Conservation (phyloP, 2,113 vertebrate species). For the Melanocharis versteri region DNA sequence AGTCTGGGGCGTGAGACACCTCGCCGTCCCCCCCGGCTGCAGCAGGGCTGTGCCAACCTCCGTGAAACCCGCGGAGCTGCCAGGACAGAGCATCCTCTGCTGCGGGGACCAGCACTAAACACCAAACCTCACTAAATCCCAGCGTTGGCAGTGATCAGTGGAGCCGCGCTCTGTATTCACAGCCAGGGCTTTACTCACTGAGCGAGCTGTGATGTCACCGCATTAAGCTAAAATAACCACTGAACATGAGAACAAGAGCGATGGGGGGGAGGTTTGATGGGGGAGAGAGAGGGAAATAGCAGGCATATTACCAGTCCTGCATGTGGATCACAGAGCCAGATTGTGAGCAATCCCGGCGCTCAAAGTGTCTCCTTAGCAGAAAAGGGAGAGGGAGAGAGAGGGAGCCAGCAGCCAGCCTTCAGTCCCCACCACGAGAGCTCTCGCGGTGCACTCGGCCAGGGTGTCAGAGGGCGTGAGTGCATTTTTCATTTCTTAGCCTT, state of each 20-base stretch:
- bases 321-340: slow-evolving; percentile 77
- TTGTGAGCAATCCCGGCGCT: slow-evolving; percentile 76
- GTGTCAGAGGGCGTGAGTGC: slow-evolving; percentile 73
- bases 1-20: fast-evolving
- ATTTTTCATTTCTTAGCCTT: slow-evolving; percentile 66
- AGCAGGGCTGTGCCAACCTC: background rate
- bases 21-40: fast-evolving
- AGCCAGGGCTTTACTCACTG: slow-evolving; percentile 58
- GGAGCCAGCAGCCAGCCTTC: slow-evolving; percentile 72
- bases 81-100: background rate
- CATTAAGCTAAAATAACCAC: slow-evolving; percentile 80
- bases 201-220: slow-evolving; percentile 76
- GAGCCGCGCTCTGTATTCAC: background rate
- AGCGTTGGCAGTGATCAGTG: background rate
- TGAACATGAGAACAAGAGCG: slow-evolving; percentile 51
- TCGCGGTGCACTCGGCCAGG: slow-evolving; percentile 65
- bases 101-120: background rate
- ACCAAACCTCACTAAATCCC: background rate
- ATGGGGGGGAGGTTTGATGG: slow-evolving; percentile 5
- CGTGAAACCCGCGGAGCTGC: fast-evolving
- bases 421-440: background rate
- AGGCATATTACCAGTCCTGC: slow-evolving; percentile 82
- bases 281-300: slow-evolving; percentile 68
- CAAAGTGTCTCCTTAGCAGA: slow-evolving; percentile 75
- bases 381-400: slow-evolving; percentile 66